phyloP scores from a whole-genome alignment of 2,113 vertebrate genomes.

The Lucifuga dentata region DNA sequence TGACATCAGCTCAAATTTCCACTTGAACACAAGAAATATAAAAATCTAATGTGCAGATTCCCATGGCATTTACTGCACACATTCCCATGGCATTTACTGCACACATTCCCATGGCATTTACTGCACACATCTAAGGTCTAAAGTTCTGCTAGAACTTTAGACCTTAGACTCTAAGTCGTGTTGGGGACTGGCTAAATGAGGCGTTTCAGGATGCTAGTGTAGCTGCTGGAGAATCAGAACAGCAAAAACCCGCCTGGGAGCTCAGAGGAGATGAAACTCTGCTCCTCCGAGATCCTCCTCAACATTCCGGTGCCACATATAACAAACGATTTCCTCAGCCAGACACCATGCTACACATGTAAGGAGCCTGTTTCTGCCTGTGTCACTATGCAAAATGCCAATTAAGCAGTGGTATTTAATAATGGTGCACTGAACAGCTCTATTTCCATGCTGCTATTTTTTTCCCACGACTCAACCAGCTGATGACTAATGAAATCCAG shows the following conservation, averaged over 20 bases:
- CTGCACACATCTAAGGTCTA: too few species aligned
- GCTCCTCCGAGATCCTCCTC: constrained; percentile 57
- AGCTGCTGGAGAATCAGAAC: constrained; percentile 57
- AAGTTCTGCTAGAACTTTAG: constrained; percentile 19
- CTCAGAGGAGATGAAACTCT: constrained; percentile 36
- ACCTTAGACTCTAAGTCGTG: constrained; percentile 18
- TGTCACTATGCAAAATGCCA: background rate
- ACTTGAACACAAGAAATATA: too few species aligned
- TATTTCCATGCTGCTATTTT: too few species aligned
- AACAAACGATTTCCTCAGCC: constrained; percentile 56
- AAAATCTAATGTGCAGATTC: too few species aligned
- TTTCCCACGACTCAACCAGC: too few species aligned
- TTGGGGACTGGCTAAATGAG: constrained; percentile 26
- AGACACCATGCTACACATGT: constrained; percentile 42
- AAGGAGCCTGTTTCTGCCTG: constrained; percentile 28
- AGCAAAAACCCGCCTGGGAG: constrained; percentile 39
- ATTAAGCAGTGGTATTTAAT: too few species aligned
- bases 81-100: too few species aligned
- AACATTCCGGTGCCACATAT: constrained; percentile 52
- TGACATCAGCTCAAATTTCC: too few species aligned
- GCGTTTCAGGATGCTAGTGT: constrained; percentile 35
- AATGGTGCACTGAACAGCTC: too few species aligned
- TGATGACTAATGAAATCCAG: too few species aligned
- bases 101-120: too few species aligned
- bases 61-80: too few species aligned